Evolutionary conservation across 2,888 invertebrate genomes (phyloP).

Genomic region (Eilema depressum): DNA sequence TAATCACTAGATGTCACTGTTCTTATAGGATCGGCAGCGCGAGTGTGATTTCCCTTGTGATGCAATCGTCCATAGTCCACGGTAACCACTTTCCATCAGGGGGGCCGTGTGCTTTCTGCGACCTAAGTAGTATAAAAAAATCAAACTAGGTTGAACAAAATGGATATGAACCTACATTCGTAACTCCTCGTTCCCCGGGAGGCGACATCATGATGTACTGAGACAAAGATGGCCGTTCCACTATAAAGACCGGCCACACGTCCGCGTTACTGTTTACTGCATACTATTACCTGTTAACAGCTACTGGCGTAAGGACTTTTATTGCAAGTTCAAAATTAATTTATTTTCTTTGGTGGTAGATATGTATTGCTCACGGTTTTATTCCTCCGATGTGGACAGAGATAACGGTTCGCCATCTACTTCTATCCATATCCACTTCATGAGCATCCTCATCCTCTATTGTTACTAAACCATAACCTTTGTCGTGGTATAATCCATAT

Average conservation of each 20-base stretch:
- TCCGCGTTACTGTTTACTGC: conserved; percentile 32
- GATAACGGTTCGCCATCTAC: neutral
- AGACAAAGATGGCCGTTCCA: conserved; percentile 69
- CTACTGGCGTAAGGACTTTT: conserved; percentile 2
- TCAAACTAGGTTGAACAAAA: no score
- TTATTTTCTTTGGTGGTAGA: neutral
- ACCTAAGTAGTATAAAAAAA: no score
- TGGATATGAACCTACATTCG: conserved; percentile 25
- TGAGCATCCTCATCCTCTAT: no score
- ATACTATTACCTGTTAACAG: conserved; percentile 13
- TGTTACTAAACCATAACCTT: no score
- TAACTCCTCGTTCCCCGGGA: conserved; percentile 32
- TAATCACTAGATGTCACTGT: no score
- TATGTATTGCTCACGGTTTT: neutral
- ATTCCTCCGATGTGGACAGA: neutral
- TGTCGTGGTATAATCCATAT: neutral
- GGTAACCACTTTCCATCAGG: no score
- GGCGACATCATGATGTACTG: conserved; percentile 66
- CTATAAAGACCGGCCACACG: conserved; percentile 67
- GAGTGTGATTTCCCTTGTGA: no score
- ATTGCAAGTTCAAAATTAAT: conserved; percentile 2
- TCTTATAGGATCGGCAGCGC: no score
- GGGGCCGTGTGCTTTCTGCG: no score
- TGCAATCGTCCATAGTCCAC: no score
- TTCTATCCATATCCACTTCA: no score